Evolutionary conservation across 2,113 vertebrate species (phyloP).

Genomic region (Rhegmatorhina hoffmannsi): DNA sequence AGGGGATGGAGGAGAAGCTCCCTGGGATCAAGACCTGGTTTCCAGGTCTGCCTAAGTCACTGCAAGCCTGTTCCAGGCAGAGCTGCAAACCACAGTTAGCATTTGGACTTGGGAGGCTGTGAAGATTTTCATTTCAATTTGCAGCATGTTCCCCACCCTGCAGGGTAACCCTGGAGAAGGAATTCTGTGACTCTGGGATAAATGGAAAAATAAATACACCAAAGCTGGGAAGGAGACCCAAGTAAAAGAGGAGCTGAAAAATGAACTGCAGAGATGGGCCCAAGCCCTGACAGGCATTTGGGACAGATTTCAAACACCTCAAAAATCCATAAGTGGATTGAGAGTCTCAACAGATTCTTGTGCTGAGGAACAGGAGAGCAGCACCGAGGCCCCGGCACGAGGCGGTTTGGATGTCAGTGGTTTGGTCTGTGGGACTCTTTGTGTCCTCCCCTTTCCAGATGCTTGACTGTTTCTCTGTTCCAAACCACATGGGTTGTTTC

Average conservation of each 20-base stretch:
- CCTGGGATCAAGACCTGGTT: neutral
- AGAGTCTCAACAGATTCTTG: neutral
- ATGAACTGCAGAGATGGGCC: neutral
- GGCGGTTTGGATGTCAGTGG: neutral
- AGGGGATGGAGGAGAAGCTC: constrained; percentile 1
- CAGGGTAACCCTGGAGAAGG: neutral
- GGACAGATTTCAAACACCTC: neutral
- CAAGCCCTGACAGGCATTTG: neutral
- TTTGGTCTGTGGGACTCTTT: neutral
- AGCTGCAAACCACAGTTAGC: neutral
- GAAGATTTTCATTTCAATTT: neutral
- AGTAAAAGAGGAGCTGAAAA: neutral
- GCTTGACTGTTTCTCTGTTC: neutral
- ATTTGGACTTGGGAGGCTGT: neutral
- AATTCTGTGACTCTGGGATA: neutral
- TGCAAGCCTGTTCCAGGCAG: neutral
- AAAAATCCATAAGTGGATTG: neutral
- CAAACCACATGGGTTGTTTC: constrained; percentile 6
- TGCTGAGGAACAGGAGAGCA: neutral
- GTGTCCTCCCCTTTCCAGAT: neutral
- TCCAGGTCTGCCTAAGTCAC: neutral
- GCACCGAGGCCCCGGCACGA: neutral
- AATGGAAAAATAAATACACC: neutral
- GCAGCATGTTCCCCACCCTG: neutral
- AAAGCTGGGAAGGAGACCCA: neutral